Base-by-base conservation (phyloP, 2,797 vertebrate genomes). In the Hoplostethus mediterraneus region DNA sequence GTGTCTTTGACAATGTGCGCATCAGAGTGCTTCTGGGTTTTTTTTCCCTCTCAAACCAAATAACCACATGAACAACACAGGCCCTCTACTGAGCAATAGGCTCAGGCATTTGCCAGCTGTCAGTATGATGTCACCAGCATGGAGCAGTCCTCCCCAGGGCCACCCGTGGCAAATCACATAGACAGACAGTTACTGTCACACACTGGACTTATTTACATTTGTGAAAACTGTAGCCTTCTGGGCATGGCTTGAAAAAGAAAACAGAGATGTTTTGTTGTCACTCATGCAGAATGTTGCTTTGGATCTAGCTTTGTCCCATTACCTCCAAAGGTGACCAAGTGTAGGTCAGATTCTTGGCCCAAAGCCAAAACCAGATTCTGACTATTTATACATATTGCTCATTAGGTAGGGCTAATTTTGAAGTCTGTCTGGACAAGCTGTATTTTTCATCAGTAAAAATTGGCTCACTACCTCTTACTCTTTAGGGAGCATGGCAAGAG, bases 71-170 rank as follows among this genome's bases (percentile, higher is more conserved):
- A 68, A 62, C 10, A 65, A 36, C 21, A 57, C 60, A 58, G 66
- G 60, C 21, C 40, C 40, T 44, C 40, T 51, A 28, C 61, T 36
- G 61, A 75, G 66, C 45, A 54, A 63, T 2, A 48, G 49, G 6
- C 48, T 38, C 13, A 14, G 13, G 17, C 4, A 8, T 44, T 54
- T 68, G 42, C 58, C 16, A 71, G 64, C 75, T 73, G 75, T 67
- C 67, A 65, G 30, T 47, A 48, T 42, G 79, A 73, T 60, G 59
- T 57, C 48, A 45, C 63, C n/a, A 55, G 67, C 54, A 72, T 48
- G 3, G 28, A 51, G 47, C 16, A 21, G 25, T 17, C 10, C 14
- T 48, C 45, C 16, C 60, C 10, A 6, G 45, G 16, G 61, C 13
- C 31, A 8, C 14, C 16, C 16, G 17, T 16, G 17, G 33, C 30